Evolutionary conservation across 1,140 invertebrate genomes (phyloP).

Genomic region (Pseudomyrmex pallidus): DNA sequence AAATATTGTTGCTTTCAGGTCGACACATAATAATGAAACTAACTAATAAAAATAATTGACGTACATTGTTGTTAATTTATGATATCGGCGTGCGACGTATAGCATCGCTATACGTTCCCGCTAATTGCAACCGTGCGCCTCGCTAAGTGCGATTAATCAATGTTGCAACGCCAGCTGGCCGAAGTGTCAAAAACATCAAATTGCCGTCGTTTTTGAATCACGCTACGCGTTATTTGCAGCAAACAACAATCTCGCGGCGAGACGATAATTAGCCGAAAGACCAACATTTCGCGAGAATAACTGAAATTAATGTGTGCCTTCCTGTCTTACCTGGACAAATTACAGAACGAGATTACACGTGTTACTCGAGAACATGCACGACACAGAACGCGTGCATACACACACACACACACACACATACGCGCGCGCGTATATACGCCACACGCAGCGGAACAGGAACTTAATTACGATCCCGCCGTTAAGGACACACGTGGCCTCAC

Average conservation of each 20-base stretch:
- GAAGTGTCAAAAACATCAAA: slow-evolving; percentile 42
- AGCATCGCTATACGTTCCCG: slow-evolving; percentile 1
- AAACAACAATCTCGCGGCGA: background rate
- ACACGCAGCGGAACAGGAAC: background rate
- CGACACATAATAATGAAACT: no score
- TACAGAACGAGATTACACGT: background rate
- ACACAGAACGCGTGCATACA: no score
- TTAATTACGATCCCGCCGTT: slow-evolving; percentile 38
- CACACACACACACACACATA: background rate
- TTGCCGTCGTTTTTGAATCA: slow-evolving; percentile 31
- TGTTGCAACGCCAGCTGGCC: slow-evolving; percentile 34
- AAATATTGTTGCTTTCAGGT: no score
- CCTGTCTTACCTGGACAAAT: slow-evolving; percentile 16
- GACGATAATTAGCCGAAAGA: background rate
- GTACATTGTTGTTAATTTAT: slow-evolving; percentile 1
- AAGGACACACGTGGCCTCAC: slow-evolving; percentile 1
- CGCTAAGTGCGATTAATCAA: slow-evolving; percentile 34
- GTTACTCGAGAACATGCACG: slow-evolving; percentile 2
- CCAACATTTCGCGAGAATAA: background rate
- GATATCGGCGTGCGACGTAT: background rate
- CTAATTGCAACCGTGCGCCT: slow-evolving; percentile 32
- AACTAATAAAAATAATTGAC: background rate
- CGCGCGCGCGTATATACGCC: background rate
- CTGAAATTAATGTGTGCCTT: slow-evolving; percentile 27
- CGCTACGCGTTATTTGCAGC: background rate